Percentiles rank a stretch among this genome's conserved stretches.
These are phyloP conservation scores for Nomada ruficornis DNA, from an alignment of 2,888 invertebrate species.

Conservation along the genomic window DNA sequence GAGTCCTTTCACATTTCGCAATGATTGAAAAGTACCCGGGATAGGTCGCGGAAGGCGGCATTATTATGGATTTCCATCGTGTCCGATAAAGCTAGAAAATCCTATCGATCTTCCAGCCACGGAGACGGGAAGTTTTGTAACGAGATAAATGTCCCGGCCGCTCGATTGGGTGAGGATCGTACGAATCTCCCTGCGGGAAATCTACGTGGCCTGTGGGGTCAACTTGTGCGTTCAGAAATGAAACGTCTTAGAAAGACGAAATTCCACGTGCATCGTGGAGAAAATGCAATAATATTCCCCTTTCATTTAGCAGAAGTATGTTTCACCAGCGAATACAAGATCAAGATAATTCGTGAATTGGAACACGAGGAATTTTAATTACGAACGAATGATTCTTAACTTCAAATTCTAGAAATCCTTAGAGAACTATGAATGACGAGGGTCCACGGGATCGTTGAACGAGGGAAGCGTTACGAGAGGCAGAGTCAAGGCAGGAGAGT, in stretches of 20 bases:
- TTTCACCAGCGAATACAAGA: no score
- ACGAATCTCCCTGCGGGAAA: conserved; percentile 51
- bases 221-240: conserved; percentile 29
- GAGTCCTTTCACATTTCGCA: conserved; percentile 66
- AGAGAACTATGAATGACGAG: no score
- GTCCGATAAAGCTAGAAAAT: conserved; percentile 51
- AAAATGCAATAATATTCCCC: conserved; percentile 1
- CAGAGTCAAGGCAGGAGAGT: conserved; percentile 15
- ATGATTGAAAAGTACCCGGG: conserved; percentile 62
- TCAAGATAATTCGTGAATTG: no score
- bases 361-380: no score
- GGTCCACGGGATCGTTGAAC: no score
- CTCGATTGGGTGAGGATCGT: conserved; percentile 49
- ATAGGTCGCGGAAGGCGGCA: conserved; percentile 63
- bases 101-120: conserved; percentile 54
- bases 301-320: background rate
- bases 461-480: background rate
- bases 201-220: conserved; percentile 23
- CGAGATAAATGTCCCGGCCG: conserved; percentile 51
- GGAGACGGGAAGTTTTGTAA: conserved; percentile 43
- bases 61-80: conserved; percentile 62
- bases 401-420: no score
- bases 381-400: no score
- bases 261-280: conserved; percentile 10
- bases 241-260: conserved; percentile 17